Conservation (phyloP, 2,113 vertebrate species). For the Thalassoma bifasciatum region DNA sequence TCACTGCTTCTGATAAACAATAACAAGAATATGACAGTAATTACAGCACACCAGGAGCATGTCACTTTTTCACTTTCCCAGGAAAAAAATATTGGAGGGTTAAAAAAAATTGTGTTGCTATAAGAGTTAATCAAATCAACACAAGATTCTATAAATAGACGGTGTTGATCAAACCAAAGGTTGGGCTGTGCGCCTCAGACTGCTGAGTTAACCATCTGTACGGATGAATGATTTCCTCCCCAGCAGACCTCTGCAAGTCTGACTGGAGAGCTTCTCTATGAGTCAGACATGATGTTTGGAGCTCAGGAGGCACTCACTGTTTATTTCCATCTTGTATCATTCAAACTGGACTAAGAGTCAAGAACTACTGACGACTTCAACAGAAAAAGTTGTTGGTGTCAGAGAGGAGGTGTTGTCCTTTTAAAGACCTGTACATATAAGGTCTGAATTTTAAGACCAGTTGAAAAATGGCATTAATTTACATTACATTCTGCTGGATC, state of each 20-base stretch:
- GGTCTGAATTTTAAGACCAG: too few relatives aligned
- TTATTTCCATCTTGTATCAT: not conserved
- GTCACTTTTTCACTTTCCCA: not conserved
- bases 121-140: slow-evolving; percentile 39
- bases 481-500: too few relatives aligned
- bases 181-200: not conserved
- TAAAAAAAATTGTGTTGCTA: slow-evolving; percentile 46
- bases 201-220: slow-evolving; percentile 1
- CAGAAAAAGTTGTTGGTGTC: not conserved
- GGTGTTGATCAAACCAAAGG: not conserved
- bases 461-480: too few relatives aligned
- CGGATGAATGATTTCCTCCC: not conserved
- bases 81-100: slow-evolving; percentile 55
- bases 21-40: slow-evolving; percentile 63
- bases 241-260: not conserved
- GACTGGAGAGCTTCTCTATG: not conserved
- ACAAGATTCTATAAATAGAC: slow-evolving; percentile 4
- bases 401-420: too few relatives aligned
- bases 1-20: slow-evolving; percentile 65
- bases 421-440: too few relatives aligned
- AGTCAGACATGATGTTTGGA: not conserved
- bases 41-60: slow-evolving; percentile 45
- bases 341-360: not conserved
- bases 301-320: not conserved
- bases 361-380: not conserved